These are phyloP conservation scores for Mythimna albipuncta DNA, from an alignment of 2,888 invertebrate genomes.

Conservation along the genomic window DNA sequence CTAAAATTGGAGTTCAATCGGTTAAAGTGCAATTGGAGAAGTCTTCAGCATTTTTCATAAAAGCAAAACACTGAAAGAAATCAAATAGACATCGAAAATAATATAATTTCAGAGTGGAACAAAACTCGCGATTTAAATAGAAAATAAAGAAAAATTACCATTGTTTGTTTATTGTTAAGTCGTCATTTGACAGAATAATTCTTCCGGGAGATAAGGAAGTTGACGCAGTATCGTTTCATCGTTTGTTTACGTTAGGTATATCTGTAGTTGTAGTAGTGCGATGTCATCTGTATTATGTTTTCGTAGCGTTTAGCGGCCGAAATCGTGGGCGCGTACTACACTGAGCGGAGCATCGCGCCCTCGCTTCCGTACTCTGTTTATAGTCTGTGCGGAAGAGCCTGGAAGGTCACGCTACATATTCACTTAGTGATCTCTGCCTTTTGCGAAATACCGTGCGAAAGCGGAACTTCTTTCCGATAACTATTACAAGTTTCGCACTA, in stretches of 20 bases:
- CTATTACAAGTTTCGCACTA: slow-evolving; percentile 28
- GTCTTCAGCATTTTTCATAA: neutral
- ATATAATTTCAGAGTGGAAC: neutral
- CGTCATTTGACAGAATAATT: slow-evolving; percentile 70
- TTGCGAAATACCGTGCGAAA: slow-evolving; percentile 69
- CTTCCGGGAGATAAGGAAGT: slow-evolving; percentile 85
- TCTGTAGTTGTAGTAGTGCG: slow-evolving; percentile 61
- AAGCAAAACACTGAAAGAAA: neutral
- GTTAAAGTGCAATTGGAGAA: neutral
- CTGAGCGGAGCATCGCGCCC: slow-evolving; percentile 69
- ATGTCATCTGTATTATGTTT: slow-evolving; percentile 69
- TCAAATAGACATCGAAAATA: neutral
- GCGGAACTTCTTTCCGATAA: slow-evolving; percentile 59
- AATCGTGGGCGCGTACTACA: slow-evolving; percentile 69
- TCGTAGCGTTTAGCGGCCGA: slow-evolving; percentile 63
- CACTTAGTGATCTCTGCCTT: slow-evolving; percentile 76
- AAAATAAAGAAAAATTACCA: slow-evolving; percentile 52
- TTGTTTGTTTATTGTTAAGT: slow-evolving; percentile 62
- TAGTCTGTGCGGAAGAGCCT: slow-evolving; percentile 85
- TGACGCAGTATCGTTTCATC: slow-evolving; percentile 66
- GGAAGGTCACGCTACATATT: slow-evolving; percentile 80
- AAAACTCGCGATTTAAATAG: slow-evolving; percentile 29
- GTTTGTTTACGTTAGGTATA: slow-evolving; percentile 72
- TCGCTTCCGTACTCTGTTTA: slow-evolving; percentile 85
- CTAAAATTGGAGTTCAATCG: no score